Evolutionary conservation across 2,888 invertebrate genomes (phyloP).

Genomic region (Eupeodes latifasciatus): DNA sequence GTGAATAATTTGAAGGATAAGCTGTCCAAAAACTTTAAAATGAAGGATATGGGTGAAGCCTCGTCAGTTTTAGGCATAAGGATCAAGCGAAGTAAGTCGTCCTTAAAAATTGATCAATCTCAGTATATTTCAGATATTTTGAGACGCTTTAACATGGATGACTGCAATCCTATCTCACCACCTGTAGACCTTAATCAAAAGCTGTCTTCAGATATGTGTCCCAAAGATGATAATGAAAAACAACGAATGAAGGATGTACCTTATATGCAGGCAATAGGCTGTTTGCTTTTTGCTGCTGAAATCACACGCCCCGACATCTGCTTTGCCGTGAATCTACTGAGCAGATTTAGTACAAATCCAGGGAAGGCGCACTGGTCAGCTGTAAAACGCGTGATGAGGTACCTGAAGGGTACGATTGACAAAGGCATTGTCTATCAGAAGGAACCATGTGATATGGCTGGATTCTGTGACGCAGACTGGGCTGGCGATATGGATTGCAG

Average conservation of each 20-base stretch:
- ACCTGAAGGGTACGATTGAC: conserved; percentile 58
- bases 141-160: conserved; percentile 44
- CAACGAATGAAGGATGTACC: conserved; percentile 66
- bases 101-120: conserved; percentile 58
- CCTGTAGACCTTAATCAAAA: conserved; percentile 39
- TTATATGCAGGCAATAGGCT: conserved; percentile 70
- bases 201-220: conserved; percentile 61
- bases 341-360: conserved; percentile 62
- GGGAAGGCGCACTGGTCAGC: conserved; percentile 71
- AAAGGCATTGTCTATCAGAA: conserved; percentile 50
- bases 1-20: conserved; percentile 29
- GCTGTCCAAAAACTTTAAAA: conserved; percentile 45
- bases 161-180: conserved; percentile 26
- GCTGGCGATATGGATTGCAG: conserved; percentile 56
- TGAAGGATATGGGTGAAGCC: conserved; percentile 41
- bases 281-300: conserved; percentile 65
- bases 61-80: conserved; percentile 54
- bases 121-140: conserved; percentile 57
- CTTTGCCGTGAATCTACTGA: conserved; percentile 57
- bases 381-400: conserved; percentile 63
- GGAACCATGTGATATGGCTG: conserved; percentile 40
- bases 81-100: conserved; percentile 42
- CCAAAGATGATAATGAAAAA: conserved; percentile 60
- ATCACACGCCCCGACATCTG: conserved; percentile 64
- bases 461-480: conserved; percentile 69